These are phyloP conservation scores for Gallinago media DNA, from an alignment of 2,113 vertebrate genomes.

Conservation along the genomic window DNA sequence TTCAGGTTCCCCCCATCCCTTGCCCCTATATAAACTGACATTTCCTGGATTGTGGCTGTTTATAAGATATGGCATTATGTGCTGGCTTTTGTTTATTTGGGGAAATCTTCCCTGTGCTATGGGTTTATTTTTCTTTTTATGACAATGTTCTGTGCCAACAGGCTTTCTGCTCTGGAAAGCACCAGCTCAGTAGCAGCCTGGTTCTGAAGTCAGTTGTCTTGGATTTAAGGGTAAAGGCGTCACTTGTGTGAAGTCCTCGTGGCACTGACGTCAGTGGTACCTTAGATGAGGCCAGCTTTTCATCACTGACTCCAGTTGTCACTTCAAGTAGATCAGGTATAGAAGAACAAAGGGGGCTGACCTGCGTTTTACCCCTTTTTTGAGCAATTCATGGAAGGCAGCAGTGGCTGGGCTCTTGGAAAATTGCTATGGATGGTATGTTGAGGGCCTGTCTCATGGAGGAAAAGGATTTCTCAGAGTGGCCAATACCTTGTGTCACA, in stretches of 20 bases:
- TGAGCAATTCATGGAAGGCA: not conserved
- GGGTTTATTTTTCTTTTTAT: not conserved
- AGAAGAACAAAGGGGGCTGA: not conserved
- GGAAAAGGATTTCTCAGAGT: not conserved
- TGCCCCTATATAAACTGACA: not conserved
- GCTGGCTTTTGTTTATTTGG: not conserved
- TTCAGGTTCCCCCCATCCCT: not conserved
- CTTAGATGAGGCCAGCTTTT: not conserved
- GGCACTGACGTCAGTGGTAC: not conserved
- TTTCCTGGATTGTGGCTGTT: not conserved
- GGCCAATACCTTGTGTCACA: not conserved
- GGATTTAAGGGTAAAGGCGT: not conserved
- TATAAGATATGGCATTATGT: not conserved
- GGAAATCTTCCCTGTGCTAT: not conserved
- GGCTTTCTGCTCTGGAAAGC: not conserved
- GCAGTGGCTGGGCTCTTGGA: not conserved
- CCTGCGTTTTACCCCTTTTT: not conserved
- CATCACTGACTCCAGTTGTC: not conserved
- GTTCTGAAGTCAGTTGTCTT: not conserved
- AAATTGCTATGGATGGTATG: fast-evolving
- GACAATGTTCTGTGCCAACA: not conserved
- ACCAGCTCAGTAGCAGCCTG: not conserved
- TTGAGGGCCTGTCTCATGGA: not conserved
- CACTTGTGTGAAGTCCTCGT: not conserved
- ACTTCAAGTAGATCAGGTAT: not conserved